Evolutionary conservation across 2,888 invertebrate species (phyloP).

Genomic region (Cylindroiulus punctatus): DNA sequence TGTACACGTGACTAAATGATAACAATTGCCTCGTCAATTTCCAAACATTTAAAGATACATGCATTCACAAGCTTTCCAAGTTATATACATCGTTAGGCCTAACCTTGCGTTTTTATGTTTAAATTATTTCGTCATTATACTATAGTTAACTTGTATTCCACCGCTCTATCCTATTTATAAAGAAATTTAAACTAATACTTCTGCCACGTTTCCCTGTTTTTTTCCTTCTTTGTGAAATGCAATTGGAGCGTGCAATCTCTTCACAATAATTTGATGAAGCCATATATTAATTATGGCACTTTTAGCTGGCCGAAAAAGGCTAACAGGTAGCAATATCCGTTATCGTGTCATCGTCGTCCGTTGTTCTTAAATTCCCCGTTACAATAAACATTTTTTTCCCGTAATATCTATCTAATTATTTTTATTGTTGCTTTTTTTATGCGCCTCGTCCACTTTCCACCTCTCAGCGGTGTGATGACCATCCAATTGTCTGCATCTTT

Average conservation of each 20-base stretch:
- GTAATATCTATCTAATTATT: conserved; percentile 1
- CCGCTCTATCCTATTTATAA: background rate
- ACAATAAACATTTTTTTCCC: background rate
- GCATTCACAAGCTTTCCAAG: too few relatives aligned
- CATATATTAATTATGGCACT: background rate
- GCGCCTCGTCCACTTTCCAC: background rate
- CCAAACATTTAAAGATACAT: too few relatives aligned
- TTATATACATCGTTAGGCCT: too few relatives aligned
- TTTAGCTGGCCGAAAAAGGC: background rate
- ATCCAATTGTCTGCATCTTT: background rate
- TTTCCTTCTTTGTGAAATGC: background rate
- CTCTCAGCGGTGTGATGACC: background rate
- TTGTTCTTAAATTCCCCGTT: conserved; percentile 32
- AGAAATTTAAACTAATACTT: background rate
- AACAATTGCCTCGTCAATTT: too few relatives aligned
- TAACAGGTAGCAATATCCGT: conserved; percentile 37
- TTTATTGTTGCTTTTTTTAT: background rate
- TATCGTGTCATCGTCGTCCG: conserved; percentile 29
- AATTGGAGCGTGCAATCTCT: conserved; percentile 15
- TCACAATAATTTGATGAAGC: background rate
- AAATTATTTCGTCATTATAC: conserved; percentile 8
- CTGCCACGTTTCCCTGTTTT: background rate
- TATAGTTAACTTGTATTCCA: background rate
- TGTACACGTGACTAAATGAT: too few relatives aligned
- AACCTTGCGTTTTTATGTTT: background rate